Evolutionary conservation across 2,113 vertebrate genomes (phyloP), one percentile per base, ranked within the genome.

Genomic region (Triplophysa siluroides): DNA sequence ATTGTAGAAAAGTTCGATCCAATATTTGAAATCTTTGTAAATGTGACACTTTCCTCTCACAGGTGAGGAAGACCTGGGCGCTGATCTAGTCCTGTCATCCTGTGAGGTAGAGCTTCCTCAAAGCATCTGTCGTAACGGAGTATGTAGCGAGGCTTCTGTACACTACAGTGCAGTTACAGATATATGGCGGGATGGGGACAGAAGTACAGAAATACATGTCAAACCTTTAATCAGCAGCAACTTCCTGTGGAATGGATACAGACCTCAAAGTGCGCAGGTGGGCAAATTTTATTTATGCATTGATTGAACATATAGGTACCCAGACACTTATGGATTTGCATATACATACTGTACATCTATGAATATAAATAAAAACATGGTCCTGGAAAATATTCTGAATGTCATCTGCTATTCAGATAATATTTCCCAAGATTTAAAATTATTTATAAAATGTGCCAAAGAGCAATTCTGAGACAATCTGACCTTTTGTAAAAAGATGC

Each of bases 211-310:
- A 70, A 92, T 97, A 81, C 84, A 81, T 1, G 87, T 93, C 0
- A 74, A 93, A 79, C 91, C 95, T 33, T 85, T 96, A 71, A 82
- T 88, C 76, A 93, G 91, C 33, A 86, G 90, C 8, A 92, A 91
- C 67, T 94, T 95, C 67, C 88, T 97, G 33, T 97, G 96, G 97
- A 95, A 91, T 45, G 92, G 90, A 81, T 97, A 97, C 63, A 73
- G 86, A 2, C 93, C 95, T 64, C 92, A 93, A 78, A 87, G 91
- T 24, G 85, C 88, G 29, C 91, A 94, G 95, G 95, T 97, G 68
- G 50, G 72, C 54, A 87, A 79, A 81, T 14, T 26, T 45, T 1
- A 8, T 63, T n/a, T n/a, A 16, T 24, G 23, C n/a, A 47, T 3
- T 12, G 2, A 12, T 29, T 66, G 21, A 24, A 23, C 23, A 18